phyloP scores from a whole-genome alignment of 2,888 invertebrate species.

The Dorcus hopei region DNA sequence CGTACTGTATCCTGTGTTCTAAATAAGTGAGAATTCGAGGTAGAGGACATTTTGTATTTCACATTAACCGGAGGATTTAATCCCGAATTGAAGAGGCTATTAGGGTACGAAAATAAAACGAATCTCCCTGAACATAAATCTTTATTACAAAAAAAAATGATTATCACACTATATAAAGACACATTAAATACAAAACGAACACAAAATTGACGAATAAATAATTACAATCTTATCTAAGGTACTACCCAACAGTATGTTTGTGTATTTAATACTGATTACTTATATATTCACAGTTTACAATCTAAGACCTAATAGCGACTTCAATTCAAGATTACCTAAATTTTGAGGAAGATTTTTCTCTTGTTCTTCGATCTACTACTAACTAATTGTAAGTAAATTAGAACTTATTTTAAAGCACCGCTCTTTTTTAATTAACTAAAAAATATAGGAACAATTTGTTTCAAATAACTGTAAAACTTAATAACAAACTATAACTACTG shows the following conservation, averaged over 20 bases:
- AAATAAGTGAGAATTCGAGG: neutral
- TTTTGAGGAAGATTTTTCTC: conserved; percentile 28
- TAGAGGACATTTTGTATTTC: neutral
- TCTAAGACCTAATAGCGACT: conserved; percentile 37
- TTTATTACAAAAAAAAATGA: conserved; percentile 14
- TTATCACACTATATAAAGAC: conserved; percentile 4
- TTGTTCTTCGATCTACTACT: too few relatives aligned
- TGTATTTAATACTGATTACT: conserved; percentile 1
- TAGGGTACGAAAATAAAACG: conserved; percentile 20
- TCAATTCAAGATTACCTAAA: conserved; percentile 37
- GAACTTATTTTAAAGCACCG: too few relatives aligned
- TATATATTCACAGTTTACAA: neutral
- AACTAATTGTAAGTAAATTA: too few relatives aligned
- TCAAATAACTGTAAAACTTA: too few relatives aligned
- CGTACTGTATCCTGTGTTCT: neutral
- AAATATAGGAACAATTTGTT: too few relatives aligned
- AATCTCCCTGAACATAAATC: conserved; percentile 9
- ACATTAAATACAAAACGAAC: conserved; percentile 16
- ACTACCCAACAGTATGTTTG: neutral
- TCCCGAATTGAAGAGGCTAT: conserved; percentile 32
- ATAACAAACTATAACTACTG: too few relatives aligned
- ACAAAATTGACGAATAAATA: conserved; percentile 18
- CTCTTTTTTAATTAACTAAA: too few relatives aligned
- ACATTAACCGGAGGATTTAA: conserved; percentile 6
- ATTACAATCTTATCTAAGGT: conserved; percentile 8